Conservation (phyloP, 2,113 vertebrate species). For the Rhinopithecus roxellana region DNA sequence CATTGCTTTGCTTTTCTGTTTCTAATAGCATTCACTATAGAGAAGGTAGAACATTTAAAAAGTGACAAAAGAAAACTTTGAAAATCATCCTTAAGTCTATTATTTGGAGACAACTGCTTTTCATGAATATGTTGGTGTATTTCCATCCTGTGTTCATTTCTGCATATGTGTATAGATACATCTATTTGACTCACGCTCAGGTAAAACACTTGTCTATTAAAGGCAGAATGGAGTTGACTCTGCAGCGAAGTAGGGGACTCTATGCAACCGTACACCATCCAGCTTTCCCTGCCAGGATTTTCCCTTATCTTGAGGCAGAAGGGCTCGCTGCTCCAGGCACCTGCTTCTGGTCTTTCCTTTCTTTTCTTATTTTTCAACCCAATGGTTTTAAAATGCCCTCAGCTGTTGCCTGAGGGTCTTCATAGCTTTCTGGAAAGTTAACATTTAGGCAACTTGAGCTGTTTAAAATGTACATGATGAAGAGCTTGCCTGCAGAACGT, state of each 20-base stretch:
- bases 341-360: not conserved
- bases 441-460: not conserved
- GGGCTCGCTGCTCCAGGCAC: not conserved
- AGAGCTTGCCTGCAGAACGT: not conserved
- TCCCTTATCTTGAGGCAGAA: not conserved
- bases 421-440: not conserved
- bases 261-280: accelerated
- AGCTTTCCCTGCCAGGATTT: not conserved
- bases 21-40: not conserved
- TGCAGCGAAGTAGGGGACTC: not conserved
- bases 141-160: not conserved
- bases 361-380: not conserved
- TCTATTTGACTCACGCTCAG: not conserved
- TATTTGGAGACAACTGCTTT: not conserved
- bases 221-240: not conserved
- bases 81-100: not conserved
- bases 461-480: not conserved
- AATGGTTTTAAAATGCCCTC: slow-evolving; percentile 15
- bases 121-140: not conserved
- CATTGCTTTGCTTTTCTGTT: not conserved
- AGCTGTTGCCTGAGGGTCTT: not conserved
- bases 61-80: not conserved
- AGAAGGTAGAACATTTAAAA: not conserved
- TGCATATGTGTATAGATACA: accelerated
- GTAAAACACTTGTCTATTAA: not conserved